Base-by-base conservation (phyloP, 2,797 vertebrate genomes). In the Pangasius djambal region DNA sequence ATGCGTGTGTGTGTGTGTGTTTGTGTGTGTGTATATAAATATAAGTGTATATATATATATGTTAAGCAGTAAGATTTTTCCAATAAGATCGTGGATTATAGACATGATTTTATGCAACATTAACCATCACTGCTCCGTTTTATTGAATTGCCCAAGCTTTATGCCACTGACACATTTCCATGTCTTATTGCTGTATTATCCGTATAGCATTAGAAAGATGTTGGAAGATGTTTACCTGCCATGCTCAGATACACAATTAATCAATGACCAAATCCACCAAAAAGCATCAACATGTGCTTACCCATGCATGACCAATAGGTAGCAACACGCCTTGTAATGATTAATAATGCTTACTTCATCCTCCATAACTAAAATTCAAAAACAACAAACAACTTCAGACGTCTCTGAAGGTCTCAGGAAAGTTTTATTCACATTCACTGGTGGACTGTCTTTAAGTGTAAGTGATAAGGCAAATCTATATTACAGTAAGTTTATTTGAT, bases 41-140 rank as follows among this genome's bases (percentile, higher is more conserved):
- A n/a, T n/a, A n/a, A n/a, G n/a, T n/a, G n/a, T n/a, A n/a, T 34
- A 37, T 37, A 37, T 37, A 37, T 37, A 37, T 37, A 37, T 37
- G 37, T 55, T 44, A 44, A 78, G 48, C 48, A 61, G 34, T 37
- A 31, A 37, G 15, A 28, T 44, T 20, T 75, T 31, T 79, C 50
- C 55, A 52, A 16, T 75, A 63, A 55, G 44, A 72, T 87, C 40
- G 28, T 85, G 37, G 28, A 75, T 89, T 79, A 75, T 67, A 20
- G 72, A 63, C 48, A 85, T 55, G 69, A 57, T 85, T 87, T 52
- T 67, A 90, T 87, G 37, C 57, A 79, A 85, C 78, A 72, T 59
- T 69, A 84, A 87, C 85, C 59, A 90, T 86, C 34, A 65, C 18
- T 65, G 22, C 9, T 28, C 65, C 44, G 20, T 52, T 89, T 79